Base-by-base conservation (phyloP, 2,797 vertebrate genomes). In the Amniataba percoides region DNA sequence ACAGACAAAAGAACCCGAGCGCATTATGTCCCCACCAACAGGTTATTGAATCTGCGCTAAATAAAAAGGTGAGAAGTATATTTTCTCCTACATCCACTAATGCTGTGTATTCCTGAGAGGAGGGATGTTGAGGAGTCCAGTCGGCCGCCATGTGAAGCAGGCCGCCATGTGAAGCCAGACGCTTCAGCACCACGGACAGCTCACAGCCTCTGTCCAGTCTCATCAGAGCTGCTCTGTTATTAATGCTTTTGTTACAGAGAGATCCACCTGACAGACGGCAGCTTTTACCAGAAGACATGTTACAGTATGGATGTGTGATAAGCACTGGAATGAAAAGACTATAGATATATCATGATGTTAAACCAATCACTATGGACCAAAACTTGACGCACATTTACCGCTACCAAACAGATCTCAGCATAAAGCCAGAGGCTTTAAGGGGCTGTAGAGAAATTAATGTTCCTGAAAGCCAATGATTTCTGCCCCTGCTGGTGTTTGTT, bases 181-280 rank as follows among this genome's bases (percentile, higher is more conserved):
- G 71, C 62, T 87, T 85, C 84, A 86, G 86, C 84, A 88, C 81
- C 85, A 52, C 34, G 79, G 84, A 86, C 71, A 84, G 86, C 70
- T 64, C 73, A 34, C 74, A 39, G 60, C 27, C 66, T 64, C 59
- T 7, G 12, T 36, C 62, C 52, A 31, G 39, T 56, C 46, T 36
- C 56, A 48, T 71, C 61, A 27, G 21, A 46, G 0, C 68, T 59
- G 42, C 39, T 80, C 40, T 31, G 36, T 71, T 69, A 59, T 49
- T 82, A 21, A 71, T 51, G 57, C 53, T 11, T 51, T 46, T 36
- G 27, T 72, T 74, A 49, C 61, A 59, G 31, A 71, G 53, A 57
- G 21, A 77, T 39, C 63, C 57, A 63, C 15, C 25, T 11, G 31
- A 34, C 39, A 23, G 36, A 70, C 64, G 55, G 4, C 51, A 61